These are phyloP conservation scores for Macrostomum cliftonense DNA, from an alignment of 2,888 invertebrate species.

Conservation along the genomic window DNA sequence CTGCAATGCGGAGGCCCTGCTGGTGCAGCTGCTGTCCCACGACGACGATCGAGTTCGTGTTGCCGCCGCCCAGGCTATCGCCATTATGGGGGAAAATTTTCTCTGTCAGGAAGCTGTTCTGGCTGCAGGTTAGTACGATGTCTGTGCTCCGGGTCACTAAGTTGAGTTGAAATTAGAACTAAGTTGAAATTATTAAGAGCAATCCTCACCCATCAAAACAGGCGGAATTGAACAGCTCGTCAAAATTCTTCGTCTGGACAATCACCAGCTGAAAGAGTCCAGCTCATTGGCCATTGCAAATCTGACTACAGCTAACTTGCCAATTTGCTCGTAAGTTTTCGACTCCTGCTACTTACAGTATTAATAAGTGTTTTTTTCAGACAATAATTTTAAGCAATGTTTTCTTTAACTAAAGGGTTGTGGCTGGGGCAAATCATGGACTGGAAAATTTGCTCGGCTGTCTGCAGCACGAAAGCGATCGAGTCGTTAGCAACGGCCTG, in stretches of 20 bases:
- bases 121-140: conserved; percentile 33
- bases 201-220: conserved; percentile 12
- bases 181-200: no score
- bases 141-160: no score
- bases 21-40: conserved; percentile 27
- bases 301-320: conserved; percentile 28
- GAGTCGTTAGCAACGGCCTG: conserved; percentile 30
- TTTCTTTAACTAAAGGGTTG: no score
- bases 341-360: no score
- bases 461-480: conserved; percentile 23
- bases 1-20: conserved; percentile 34
- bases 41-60: conserved; percentile 29
- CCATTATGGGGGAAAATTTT: conserved; percentile 32
- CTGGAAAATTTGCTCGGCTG: conserved; percentile 27
- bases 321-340: conserved; percentile 30
- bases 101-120: conserved; percentile 26
- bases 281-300: conserved; percentile 31
- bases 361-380: no score
- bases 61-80: conserved; percentile 31
- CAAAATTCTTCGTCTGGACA: conserved; percentile 29
- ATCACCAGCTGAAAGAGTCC: conserved; percentile 27
- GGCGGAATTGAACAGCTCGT: conserved; percentile 33
- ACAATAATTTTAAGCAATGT: no score
- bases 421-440: conserved; percentile 15
- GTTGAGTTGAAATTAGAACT: no score